Evolutionary conservation across 2,888 invertebrate species (phyloP).

Genomic region (Tiliacea aurago): DNA sequence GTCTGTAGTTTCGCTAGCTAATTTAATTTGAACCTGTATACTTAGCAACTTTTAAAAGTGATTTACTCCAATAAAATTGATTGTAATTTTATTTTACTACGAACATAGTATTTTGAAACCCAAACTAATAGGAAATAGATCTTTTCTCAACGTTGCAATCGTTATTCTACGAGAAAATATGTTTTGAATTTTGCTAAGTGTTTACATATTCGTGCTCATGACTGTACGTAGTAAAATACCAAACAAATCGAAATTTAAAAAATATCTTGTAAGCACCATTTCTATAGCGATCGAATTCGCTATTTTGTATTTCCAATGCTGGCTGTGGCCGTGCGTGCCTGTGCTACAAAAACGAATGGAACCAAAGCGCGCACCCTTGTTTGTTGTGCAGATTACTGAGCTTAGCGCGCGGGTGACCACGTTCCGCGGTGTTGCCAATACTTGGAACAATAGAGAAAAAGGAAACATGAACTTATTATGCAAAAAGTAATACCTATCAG

Average conservation of each 20-base stretch:
- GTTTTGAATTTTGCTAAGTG: too few relatives aligned
- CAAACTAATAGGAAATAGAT: too few relatives aligned
- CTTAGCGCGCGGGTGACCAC: constrained; percentile 71
- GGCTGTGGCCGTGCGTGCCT: constrained; percentile 49
- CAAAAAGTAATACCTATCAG: background rate
- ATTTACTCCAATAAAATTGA: too few relatives aligned
- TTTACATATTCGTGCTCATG: too few relatives aligned
- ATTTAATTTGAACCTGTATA: too few relatives aligned
- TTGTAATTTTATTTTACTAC: too few relatives aligned
- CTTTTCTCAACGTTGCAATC: too few relatives aligned
- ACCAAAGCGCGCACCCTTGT: constrained; percentile 77
- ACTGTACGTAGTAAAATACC: constrained; percentile 4
- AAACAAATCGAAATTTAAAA: background rate
- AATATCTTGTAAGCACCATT: constrained; percentile 13
- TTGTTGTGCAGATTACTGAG: constrained; percentile 79
- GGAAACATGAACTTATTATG: background rate
- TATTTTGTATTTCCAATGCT: constrained; percentile 15
- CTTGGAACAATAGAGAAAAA: background rate
- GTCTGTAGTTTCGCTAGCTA: too few relatives aligned
- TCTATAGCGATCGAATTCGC: constrained; percentile 17
- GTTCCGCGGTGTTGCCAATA: constrained; percentile 34
- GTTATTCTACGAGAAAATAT: too few relatives aligned
- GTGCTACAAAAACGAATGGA: constrained; percentile 75
- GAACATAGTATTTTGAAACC: too few relatives aligned
- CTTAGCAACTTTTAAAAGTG: too few relatives aligned